A percentile compares a stretch with the other conserved stretches of the same genome.
Conservation (phyloP, 2,888 invertebrate species). For the Panzeria rudis region DNA sequence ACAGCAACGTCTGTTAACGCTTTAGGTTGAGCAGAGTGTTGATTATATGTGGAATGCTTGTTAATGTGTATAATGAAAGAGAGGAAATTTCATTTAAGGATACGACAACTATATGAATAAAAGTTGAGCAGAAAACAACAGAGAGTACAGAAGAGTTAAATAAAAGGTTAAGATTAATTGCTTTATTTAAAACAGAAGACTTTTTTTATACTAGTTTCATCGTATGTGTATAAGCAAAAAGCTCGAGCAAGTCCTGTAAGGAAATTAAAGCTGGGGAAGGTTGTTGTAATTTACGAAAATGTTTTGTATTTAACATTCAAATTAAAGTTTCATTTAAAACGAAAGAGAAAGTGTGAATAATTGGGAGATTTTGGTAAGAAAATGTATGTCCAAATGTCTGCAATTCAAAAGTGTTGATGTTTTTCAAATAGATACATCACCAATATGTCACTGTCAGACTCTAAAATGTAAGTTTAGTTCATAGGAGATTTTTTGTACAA, state of each 20-base stretch:
- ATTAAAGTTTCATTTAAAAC: constrained; percentile 40
- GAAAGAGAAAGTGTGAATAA: constrained; percentile 60
- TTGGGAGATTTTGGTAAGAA: constrained; percentile 26
- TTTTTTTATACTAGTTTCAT: neutral
- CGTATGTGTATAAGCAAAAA: neutral
- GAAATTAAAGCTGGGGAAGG: neutral
- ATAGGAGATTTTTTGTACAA: neutral
- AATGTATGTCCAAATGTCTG: constrained; percentile 39
- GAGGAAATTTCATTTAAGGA: constrained; percentile 62
- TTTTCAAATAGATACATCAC: constrained; percentile 55
- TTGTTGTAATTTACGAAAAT: constrained; percentile 43
- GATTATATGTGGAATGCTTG: constrained; percentile 71
- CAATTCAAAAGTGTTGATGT: constrained; percentile 63
- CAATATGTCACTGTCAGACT: constrained; percentile 58
- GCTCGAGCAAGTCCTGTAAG: neutral
- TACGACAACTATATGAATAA: constrained; percentile 5
- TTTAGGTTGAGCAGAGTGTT: constrained; percentile 71
- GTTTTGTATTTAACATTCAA: constrained; percentile 53
- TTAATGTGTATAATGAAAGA: constrained; percentile 70
- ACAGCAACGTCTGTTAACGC: constrained; percentile 71
- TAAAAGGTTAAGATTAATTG: constrained; percentile 68
- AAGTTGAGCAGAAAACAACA: constrained; percentile 53
- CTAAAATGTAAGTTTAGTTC: neutral
- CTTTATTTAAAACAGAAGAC: constrained; percentile 55
- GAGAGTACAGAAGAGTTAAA: constrained; percentile 53